phyloP scores from a whole-genome alignment of 1,140 invertebrate species.

The Patella vulgata region DNA sequence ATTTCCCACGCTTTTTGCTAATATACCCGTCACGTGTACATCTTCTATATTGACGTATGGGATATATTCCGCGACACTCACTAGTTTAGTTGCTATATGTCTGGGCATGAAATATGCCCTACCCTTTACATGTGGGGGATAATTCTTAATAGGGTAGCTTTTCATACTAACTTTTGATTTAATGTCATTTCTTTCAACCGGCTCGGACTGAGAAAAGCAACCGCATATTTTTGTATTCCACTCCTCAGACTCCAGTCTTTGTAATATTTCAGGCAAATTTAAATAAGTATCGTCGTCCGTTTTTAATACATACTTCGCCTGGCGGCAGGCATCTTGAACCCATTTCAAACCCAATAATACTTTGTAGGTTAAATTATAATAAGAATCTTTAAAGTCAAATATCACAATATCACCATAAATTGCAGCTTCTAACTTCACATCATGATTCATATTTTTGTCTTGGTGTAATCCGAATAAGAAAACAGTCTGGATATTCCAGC shows the following conservation, averaged over 20 bases:
- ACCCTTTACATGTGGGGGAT: conserved; percentile 49
- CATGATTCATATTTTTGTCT: conserved; percentile 1
- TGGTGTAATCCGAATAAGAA: conserved; percentile 27
- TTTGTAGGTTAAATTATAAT: conserved; percentile 87
- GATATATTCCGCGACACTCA: conserved; percentile 46
- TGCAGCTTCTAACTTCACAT: conserved; percentile 69
- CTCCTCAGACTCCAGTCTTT: no score
- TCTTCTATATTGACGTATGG: conserved; percentile 64
- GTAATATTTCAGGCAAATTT: no score
- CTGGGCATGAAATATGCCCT: conserved; percentile 52
- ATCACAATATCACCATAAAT: conserved; percentile 78
- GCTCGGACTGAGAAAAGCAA: conserved; percentile 21
- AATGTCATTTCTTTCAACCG: conserved; percentile 28
- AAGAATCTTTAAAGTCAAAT: conserved; percentile 80
- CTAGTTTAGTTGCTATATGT: conserved; percentile 37
- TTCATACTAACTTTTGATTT: conserved; percentile 44
- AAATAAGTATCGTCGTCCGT: no score
- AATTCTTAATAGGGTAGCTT: conserved; percentile 38
- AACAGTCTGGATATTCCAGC: no score
- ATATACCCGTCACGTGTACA: conserved; percentile 66
- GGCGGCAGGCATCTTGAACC: conserved; percentile 73
- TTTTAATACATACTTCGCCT: conserved; percentile 69
- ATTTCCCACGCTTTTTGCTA: no score
- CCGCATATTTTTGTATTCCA: conserved; percentile 11
- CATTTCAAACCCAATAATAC: conserved; percentile 85